Evolutionary conservation across 2,113 vertebrate species (phyloP).

Genomic region (Cariama cristata): DNA sequence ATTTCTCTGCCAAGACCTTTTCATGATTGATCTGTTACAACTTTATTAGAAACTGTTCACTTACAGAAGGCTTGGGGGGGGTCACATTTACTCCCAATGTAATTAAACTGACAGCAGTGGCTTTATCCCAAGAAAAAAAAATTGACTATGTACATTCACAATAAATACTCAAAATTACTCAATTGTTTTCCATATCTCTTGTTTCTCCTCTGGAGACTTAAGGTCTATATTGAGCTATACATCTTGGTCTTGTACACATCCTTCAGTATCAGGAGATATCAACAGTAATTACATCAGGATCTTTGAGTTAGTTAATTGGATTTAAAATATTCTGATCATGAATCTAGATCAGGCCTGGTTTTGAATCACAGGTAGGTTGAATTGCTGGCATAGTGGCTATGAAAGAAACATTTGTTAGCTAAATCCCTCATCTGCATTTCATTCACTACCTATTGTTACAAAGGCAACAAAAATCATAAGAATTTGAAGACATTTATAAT

Average conservation of each 20-base stretch:
- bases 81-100: not conserved
- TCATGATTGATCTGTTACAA: conserved; percentile 54
- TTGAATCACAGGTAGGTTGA: not conserved
- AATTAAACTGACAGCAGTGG: conserved; percentile 40
- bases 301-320: not conserved
- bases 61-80: not conserved
- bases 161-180: conserved; percentile 10
- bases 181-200: not conserved
- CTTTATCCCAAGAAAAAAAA: conserved; percentile 11
- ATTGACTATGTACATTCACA: not conserved
- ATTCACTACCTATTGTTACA: conserved; percentile 2
- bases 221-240: not conserved
- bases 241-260: not conserved
- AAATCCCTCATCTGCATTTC: conserved; percentile 8
- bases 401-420: not conserved
- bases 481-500: not conserved
- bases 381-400: not conserved
- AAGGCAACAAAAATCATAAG: conserved; percentile 6
- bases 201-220: not conserved
- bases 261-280: not conserved
- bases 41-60: conserved; percentile 44
- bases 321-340: conserved; percentile 28
- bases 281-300: conserved; percentile 16
- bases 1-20: conserved; percentile 63
- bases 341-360: not conserved